Evolutionary conservation across 1,140 invertebrate genomes (phyloP).

Genomic region (Brachionus calyciflorus): DNA sequence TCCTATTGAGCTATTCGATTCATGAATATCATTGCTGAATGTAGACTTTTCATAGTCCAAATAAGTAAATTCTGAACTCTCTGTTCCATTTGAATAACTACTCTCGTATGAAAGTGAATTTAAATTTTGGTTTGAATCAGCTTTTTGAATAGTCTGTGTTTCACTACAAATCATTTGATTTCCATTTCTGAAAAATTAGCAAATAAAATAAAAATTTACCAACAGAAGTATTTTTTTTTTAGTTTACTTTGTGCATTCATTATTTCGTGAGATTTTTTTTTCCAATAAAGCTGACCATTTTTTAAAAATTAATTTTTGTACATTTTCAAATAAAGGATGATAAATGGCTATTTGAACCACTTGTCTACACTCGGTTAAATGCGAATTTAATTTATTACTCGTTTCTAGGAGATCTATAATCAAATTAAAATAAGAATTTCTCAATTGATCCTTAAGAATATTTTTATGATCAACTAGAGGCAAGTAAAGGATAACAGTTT

Average conservation of each 20-base stretch:
- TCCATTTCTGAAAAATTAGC: neutral
- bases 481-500: neutral
- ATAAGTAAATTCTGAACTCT: constrained; percentile 6
- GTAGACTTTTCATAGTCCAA: constrained; percentile 16
- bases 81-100: neutral
- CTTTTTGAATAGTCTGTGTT: neutral
- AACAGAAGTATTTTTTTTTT: neutral
- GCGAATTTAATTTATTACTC: neutral
- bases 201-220: neutral
- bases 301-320: constrained; percentile 7
- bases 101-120: neutral
- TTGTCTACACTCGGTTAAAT: neutral
- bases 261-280: neutral
- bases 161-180: neutral
- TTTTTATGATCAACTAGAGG: constrained; percentile 1
- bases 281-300: constrained; percentile 6
- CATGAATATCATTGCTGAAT: neutral
- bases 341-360: neutral
- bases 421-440: constrained; percentile 19
- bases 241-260: neutral
- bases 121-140: neutral
- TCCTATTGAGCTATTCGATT: constrained; percentile 2
- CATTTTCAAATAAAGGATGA: neutral
- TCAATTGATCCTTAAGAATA: neutral
- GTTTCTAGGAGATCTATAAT: neutral